Evolutionary conservation across 2,797 vertebrate species (phyloP).

Genomic region (Alosa sapidissima): DNA sequence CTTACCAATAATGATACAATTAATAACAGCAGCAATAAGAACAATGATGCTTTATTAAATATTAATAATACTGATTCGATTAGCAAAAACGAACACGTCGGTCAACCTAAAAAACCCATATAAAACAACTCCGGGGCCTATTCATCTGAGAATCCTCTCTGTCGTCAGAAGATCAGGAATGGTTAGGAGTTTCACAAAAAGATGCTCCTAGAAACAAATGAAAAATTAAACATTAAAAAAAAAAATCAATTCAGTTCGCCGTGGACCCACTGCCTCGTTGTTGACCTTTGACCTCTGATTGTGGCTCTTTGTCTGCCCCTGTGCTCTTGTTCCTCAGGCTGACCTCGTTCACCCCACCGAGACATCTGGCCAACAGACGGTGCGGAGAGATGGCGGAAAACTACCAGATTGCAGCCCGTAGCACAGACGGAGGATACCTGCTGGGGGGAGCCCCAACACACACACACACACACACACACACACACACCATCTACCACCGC

Average conservation of each 20-base stretch:
- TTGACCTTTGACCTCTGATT: background rate
- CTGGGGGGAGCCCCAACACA: background rate
- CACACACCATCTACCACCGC: background rate
- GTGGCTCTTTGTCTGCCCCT: slow-evolving; percentile 5
- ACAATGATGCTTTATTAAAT: background rate
- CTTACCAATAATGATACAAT: background rate
- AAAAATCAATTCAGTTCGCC: background rate
- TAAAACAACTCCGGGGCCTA: background rate
- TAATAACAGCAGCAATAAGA: background rate
- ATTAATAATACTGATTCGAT: background rate
- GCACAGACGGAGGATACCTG: background rate
- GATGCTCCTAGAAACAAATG: no score
- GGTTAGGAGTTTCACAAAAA: background rate
- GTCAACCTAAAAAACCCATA: no score
- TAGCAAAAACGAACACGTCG: background rate
- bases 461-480: no score
- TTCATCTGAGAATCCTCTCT: background rate
- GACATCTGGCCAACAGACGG: slow-evolving; percentile 15
- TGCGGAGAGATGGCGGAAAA: background rate
- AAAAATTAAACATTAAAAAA: background rate
- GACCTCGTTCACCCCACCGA: background rate
- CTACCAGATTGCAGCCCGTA: background rate
- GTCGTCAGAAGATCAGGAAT: background rate
- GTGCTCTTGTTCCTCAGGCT: background rate
- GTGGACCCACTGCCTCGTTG: background rate